Evolutionary conservation across 2,113 vertebrate genomes (phyloP).

Genomic region (Megalops atlanticus): DNA sequence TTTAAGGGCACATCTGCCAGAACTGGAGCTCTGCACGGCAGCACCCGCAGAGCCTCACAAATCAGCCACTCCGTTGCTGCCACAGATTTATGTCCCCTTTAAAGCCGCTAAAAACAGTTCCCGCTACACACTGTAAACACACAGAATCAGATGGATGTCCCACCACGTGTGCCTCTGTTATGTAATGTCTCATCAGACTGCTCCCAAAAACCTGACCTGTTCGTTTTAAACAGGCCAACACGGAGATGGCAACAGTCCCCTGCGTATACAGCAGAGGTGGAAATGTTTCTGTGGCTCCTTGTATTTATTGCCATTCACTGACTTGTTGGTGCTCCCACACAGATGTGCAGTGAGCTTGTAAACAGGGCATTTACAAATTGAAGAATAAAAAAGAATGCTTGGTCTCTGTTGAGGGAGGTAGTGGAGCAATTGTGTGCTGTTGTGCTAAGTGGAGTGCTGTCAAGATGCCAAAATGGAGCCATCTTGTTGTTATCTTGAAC

Average conservation of each 20-base stretch:
- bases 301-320: not conserved
- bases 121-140: conserved; percentile 59
- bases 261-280: not conserved
- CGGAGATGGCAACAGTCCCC: not conserved
- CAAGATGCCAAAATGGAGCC: too few species aligned
- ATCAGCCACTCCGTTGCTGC: conserved; percentile 61
- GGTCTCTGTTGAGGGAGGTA: too few species aligned
- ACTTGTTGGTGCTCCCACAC: not conserved
- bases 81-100: conserved; percentile 47
- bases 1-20: conserved; percentile 75
- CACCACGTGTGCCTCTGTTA: conserved; percentile 1
- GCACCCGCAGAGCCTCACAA: conserved; percentile 67
- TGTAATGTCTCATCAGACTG: conserved; percentile 12
- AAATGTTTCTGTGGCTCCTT: not conserved
- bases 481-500: not conserved
- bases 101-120: conserved; percentile 45
- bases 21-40: conserved; percentile 48
- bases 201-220: not conserved
- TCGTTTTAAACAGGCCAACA: not conserved
- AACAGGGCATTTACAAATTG: not conserved
- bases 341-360: not conserved
- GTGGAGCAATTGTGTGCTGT: too few species aligned
- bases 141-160: conserved; percentile 38
- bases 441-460: too few species aligned
- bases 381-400: not conserved